phyloP scores from a whole-genome alignment of 2,888 invertebrate genomes.

The Bhutanitis thaidina region DNA sequence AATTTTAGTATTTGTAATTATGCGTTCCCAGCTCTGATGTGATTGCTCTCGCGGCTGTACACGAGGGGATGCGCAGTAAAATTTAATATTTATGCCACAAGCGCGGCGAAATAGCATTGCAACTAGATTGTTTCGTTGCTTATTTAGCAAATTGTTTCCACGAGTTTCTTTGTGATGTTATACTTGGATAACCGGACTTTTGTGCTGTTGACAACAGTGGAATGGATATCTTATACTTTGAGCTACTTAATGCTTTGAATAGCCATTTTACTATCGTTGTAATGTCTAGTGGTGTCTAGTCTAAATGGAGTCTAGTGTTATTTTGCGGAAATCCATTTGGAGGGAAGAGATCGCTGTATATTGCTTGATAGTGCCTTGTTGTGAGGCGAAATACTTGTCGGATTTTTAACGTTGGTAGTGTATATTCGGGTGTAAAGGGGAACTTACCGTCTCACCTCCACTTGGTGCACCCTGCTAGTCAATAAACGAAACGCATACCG shows the following conservation, averaged over 20 bases:
- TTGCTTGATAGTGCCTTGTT: too few relatives aligned
- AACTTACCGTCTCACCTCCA: too few relatives aligned
- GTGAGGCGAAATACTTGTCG: too few relatives aligned
- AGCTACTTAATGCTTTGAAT: background rate
- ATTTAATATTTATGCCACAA: constrained; percentile 46
- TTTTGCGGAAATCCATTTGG: too few relatives aligned
- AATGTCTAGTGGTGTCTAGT: too few relatives aligned
- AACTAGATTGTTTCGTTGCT: constrained; percentile 51
- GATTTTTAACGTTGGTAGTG: too few relatives aligned
- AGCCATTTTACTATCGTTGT: background rate
- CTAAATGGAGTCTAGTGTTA: background rate
- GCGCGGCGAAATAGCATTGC: constrained; percentile 29
- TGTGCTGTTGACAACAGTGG: constrained; percentile 2
- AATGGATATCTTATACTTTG: background rate
- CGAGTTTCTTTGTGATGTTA: constrained; percentile 20
- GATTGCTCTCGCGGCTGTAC: constrained; percentile 30
- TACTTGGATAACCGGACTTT: constrained; percentile 5
- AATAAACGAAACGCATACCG: too few relatives aligned
- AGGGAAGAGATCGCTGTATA: too few relatives aligned
- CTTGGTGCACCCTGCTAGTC: too few relatives aligned
- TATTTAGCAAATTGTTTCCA: constrained; percentile 46
- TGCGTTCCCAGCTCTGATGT: constrained; percentile 20
- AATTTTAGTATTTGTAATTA: constrained; percentile 17
- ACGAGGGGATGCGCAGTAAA: constrained; percentile 28
- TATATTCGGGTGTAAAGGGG: too few relatives aligned